A percentile compares a stretch with the other conserved stretches of the same genome.
These are phyloP conservation scores for Euplexia lucipara DNA, from an alignment of 2,888 invertebrate species.

Conservation along the genomic window DNA sequence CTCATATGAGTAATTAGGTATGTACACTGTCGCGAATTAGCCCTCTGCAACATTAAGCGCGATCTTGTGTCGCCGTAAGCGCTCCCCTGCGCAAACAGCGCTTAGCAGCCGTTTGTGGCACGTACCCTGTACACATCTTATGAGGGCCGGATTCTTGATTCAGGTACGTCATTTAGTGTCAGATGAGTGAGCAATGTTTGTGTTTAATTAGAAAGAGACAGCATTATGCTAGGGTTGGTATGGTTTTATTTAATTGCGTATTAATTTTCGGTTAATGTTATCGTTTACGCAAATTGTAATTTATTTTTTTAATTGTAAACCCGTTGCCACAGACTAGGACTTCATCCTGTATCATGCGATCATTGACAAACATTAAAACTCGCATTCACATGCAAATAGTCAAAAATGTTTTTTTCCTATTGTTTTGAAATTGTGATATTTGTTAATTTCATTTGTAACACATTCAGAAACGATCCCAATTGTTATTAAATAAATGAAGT, in stretches of 20 bases:
- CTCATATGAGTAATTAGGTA: conserved; percentile 68
- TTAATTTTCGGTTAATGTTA: no score
- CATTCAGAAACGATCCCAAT: no score
- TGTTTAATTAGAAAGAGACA: conserved; percentile 30
- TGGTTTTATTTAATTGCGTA: not conserved
- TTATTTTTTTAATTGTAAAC: no score
- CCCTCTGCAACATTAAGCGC: conserved; percentile 69
- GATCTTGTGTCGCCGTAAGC: conserved; percentile 67
- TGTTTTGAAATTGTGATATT: no score
- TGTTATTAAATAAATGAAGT: no score
- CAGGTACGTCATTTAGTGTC: conserved; percentile 42
- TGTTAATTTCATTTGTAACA: no score
- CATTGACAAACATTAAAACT: no score
- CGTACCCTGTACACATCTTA: conserved; percentile 63
- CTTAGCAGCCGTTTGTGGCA: conserved; percentile 60
- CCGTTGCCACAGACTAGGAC: no score
- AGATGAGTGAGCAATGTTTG: conserved; percentile 38
- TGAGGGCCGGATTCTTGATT: conserved; percentile 44
- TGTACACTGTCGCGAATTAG: conserved; percentile 68
- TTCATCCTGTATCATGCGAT: no score
- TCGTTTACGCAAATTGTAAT: no score
- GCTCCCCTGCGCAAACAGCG: conserved; percentile 70
- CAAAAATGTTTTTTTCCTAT: no score
- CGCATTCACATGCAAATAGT: no score
- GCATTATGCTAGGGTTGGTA: not conserved